These are phyloP conservation scores for Eueremaeus valkanovi DNA, from an alignment of 2,888 invertebrate genomes.

Conservation along the genomic window DNA sequence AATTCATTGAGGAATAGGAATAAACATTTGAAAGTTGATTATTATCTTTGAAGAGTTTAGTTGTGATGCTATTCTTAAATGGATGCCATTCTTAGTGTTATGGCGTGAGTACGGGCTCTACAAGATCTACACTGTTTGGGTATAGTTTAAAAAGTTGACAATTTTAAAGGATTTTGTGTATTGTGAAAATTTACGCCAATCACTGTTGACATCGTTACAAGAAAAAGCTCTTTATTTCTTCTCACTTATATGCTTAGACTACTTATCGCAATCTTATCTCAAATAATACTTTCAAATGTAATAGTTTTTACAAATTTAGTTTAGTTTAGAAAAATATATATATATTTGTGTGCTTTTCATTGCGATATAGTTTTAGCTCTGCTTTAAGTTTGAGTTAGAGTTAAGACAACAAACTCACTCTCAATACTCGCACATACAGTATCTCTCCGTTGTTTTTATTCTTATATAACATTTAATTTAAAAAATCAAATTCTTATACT, in stretches of 20 bases:
- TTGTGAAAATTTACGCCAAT: conserved; percentile 35
- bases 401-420: neutral
- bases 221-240: conserved; percentile 34
- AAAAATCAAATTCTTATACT: neutral
- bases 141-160: conserved; percentile 30
- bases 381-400: neutral
- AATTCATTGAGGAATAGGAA: neutral
- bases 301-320: conserved; percentile 34
- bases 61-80: neutral
- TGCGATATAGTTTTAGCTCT: neutral
- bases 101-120: neutral
- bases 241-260: conserved; percentile 23
- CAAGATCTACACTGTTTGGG: neutral
- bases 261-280: conserved; percentile 30
- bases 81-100: neutral
- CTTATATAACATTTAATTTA: conserved; percentile 29
- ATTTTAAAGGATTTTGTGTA: conserved; percentile 34
- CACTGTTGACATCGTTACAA: conserved; percentile 27
- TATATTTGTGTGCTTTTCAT: neutral
- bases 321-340: conserved; percentile 15
- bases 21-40: neutral
- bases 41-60: neutral
- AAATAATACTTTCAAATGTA: conserved; percentile 35
- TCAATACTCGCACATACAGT: neutral
- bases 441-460: neutral